Base-by-base conservation (phyloP, 2,888 invertebrate species). In the Pristionchus maxplancki region DNA sequence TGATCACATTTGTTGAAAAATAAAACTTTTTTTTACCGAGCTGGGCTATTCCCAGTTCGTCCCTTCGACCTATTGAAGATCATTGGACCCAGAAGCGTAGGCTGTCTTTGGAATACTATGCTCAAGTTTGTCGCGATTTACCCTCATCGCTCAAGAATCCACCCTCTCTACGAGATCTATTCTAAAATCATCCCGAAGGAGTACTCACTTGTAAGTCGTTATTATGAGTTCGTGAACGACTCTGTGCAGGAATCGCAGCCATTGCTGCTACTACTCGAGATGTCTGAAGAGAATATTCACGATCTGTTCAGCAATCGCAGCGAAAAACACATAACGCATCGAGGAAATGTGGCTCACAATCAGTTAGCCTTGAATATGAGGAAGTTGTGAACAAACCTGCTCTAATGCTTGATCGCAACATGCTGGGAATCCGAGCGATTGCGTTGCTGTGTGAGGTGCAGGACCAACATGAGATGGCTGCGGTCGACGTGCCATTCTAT, bases 331-430 rank as follows among this genome's bases (percentile, higher is more conserved):
- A n/a, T n/a, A n/a, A n/a, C n/a, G n/a, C 17, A 58, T 17, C 15
- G 71, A 5, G 71, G 28, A 28, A 71, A 58, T n/a, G 6, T 8
- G n/a, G 5, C 58, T 24, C 5, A 58, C 24, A n/a, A 58, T n/a
- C 20, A 50, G 15, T 50, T 50, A 50, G 20, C 50, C n/a, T 44
- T 44, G 8, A 44, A 44, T 44, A 11, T 11, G 44, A 71, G 44
- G 6, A 40, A 78, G 24, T 28, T 28, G 58, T 9, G 13, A 67
- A 34, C 67, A 9, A 40, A 71, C 86, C 86, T 87, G 86, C 24
- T 87, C 86, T 13, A 87, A 50, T 4, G 86, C 86, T 37, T 71
- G 86, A n/a, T 87, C 86, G 71, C 86, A 87, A 58, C 86, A 87
- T 11, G 71, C 44, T 15, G 86, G 86, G 24, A 87, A 87, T 20